Conservation (phyloP, 2,113 vertebrate genomes). For the Genyomyrus donnyi region DNA sequence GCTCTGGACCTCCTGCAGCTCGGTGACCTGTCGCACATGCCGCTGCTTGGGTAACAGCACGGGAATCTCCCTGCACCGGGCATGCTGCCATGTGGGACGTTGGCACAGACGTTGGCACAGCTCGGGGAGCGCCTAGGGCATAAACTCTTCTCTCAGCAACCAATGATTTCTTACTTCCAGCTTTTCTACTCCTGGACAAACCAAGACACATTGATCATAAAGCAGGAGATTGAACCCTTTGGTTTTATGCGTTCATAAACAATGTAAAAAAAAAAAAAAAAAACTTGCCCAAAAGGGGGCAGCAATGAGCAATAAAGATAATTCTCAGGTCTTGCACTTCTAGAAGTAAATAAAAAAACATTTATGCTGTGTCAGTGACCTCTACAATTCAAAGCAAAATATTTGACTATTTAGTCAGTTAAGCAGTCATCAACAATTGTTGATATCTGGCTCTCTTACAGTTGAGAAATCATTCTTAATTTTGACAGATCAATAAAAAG, state of each 20-base stretch:
- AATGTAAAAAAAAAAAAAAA: not conserved
- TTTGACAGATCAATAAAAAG: not conserved
- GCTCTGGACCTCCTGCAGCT: not conserved
- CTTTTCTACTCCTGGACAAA: not conserved
- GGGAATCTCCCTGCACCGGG: not conserved
- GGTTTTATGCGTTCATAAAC: not conserved
- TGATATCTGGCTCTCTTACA: not conserved
- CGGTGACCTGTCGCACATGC: not conserved
- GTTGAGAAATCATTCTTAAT: not conserved
- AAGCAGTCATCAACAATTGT: not conserved
- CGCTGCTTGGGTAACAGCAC: not conserved
- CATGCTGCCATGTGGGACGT: not conserved
- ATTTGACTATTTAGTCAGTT: not conserved
- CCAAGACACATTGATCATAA: not conserved
- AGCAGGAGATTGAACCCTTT: not conserved
- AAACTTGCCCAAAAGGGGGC: not conserved
- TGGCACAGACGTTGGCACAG: not conserved
- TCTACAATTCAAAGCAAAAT: not conserved
- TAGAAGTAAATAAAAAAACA: not conserved
- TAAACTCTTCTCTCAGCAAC: not conserved
- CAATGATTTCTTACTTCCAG: not conserved
- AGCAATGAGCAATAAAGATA: not conserved
- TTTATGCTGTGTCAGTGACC: not conserved
- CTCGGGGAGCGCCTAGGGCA: not conserved
- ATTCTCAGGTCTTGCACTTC: not conserved